These are phyloP conservation scores for Caenorhabditis zanzibari DNA, from an alignment of 2,888 invertebrate species.

Conservation along the genomic window DNA sequence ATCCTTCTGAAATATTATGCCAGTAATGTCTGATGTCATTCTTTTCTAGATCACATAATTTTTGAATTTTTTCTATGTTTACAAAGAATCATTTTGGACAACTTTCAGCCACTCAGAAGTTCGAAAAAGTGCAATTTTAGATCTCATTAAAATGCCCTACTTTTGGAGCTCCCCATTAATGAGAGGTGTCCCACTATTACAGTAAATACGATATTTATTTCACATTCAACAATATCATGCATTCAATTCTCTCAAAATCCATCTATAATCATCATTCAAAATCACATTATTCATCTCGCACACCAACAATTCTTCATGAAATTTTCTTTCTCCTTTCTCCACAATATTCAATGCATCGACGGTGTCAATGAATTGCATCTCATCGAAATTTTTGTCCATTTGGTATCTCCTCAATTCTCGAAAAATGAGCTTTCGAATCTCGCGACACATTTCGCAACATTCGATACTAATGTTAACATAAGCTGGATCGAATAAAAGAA, in stretches of 20 bases:
- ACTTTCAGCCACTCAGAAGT: no score
- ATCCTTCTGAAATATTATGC: no score
- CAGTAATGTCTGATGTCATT: no score
- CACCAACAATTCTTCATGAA: slow-evolving; percentile 36
- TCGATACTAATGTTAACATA: slow-evolving; percentile 16
- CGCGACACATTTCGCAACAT: slow-evolving; percentile 21
- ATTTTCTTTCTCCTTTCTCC: slow-evolving; percentile 37
- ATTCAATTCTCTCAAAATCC: slow-evolving; percentile 18
- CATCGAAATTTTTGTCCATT: slow-evolving; percentile 23
- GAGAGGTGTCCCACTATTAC: no score
- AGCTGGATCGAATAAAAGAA: slow-evolving; percentile 25
- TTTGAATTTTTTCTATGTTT: no score
- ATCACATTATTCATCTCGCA: slow-evolving; percentile 43
- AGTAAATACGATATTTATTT: no score
- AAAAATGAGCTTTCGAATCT: slow-evolving; percentile 10
- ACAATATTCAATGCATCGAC: slow-evolving; percentile 13
- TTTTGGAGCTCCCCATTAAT: no score
- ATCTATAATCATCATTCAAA: slow-evolving; percentile 31
- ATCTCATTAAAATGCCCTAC: no score
- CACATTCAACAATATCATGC: no score
- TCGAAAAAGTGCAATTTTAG: no score
- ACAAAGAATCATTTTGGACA: no score
- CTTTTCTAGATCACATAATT: no score
- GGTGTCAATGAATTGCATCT: slow-evolving; percentile 16
- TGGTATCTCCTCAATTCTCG: slow-evolving; percentile 34